These are phyloP conservation scores for Pantelozetes paolii DNA, from an alignment of 2,888 invertebrate species.

Conservation along the genomic window DNA sequence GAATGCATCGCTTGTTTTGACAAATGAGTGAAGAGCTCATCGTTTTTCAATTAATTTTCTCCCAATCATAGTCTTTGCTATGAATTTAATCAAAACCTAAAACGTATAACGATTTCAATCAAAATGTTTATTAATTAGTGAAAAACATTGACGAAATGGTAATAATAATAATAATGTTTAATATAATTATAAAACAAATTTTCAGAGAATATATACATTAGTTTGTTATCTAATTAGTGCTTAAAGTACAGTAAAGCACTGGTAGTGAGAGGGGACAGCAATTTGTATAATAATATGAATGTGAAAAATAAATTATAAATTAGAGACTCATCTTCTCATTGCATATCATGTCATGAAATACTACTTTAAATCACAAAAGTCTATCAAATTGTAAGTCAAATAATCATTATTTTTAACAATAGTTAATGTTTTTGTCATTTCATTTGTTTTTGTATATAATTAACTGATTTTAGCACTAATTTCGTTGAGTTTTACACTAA, in stretches of 20 bases:
- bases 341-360: neutral
- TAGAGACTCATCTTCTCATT: neutral
- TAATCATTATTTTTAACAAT: neutral
- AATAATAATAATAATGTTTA: slow-evolving; percentile 9
- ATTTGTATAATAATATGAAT: too few species aligned
- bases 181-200: neutral
- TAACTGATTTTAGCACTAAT: slow-evolving; percentile 1
- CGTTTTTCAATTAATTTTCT: slow-evolving; percentile 22
- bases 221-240: neutral
- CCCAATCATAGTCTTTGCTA: neutral
- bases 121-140: slow-evolving; percentile 31
- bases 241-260: slow-evolving; percentile 10
- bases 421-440: slow-evolving; percentile 1
- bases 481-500: neutral
- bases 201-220: neutral
- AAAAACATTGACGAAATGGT: slow-evolving; percentile 10
- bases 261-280: neutral
- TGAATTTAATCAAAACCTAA: slow-evolving; percentile 1
- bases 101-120: neutral
- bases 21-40: slow-evolving; percentile 11
- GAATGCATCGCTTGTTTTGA: slow-evolving; percentile 18
- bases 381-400: neutral
- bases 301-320: slow-evolving; percentile 8
- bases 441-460: neutral
- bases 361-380: neutral